Evolutionary conservation across 2,113 vertebrate genomes (phyloP).

Genomic region (Zosterops pallidus): DNA sequence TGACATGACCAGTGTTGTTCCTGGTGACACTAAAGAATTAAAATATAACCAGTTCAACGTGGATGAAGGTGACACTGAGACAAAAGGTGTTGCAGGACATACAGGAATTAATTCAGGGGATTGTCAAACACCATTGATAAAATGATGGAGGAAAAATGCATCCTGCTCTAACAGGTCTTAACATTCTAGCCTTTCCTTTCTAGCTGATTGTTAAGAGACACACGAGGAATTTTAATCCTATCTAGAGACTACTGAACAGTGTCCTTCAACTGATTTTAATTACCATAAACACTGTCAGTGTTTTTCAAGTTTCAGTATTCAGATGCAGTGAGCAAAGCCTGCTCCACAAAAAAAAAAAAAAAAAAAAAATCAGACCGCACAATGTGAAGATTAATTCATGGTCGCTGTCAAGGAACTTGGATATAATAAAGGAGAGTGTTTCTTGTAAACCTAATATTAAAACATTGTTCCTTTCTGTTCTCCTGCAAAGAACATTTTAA

Average conservation of each 20-base stretch:
- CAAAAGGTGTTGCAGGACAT: neutral
- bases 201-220: neutral
- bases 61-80: neutral
- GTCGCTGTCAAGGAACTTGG: constrained; percentile 16
- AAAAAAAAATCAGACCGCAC: neutral
- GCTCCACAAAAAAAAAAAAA: neutral
- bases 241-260: neutral
- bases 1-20: neutral
- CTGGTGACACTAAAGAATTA: neutral
- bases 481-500: constrained; percentile 46
- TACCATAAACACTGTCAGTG: neutral
- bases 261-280: constrained; percentile 14
- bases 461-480: constrained; percentile 33
- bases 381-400: constrained; percentile 30
- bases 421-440: constrained; percentile 16
- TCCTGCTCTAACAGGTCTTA: neutral
- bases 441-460: constrained; percentile 52
- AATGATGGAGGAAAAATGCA: neutral
- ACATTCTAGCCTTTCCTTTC: neutral
- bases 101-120: neutral
- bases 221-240: neutral
- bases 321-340: neutral
- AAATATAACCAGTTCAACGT: neutral
- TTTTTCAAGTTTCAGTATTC: neutral
- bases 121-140: neutral